Evolutionary conservation across 2,113 vertebrate species (phyloP), one percentile per base, ranked within the genome.

Genomic region (Sisor rabdophorus): DNA sequence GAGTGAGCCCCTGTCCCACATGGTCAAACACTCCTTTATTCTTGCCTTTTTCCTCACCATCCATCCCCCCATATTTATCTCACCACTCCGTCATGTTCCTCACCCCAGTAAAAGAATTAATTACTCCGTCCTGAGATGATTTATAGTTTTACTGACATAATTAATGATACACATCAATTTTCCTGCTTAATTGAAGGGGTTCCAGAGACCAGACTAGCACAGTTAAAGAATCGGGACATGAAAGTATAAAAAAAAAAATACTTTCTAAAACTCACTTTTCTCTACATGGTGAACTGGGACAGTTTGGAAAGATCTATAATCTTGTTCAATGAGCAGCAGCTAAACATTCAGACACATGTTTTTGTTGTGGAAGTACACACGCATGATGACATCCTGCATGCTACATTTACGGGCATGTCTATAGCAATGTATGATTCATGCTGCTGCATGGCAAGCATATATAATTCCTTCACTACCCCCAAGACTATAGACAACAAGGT

Each of bases 141-240:
- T 95, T 96, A 96, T 95, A 93, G 94, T 95, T 95, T 94, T 91
- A 92, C 91, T 95, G 95, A 94, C 89, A 78, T 96, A 95, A 98
- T 96, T 97, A 97, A 96, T 95, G 93, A 95, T 93, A 94, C 91
- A 93, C 93, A 96, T 96, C 93, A 94, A 93, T 94, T 95, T 96
- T 94, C 91, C 89, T 90, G 91, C 88, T 92, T 95, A 96, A 95
- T 91, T 95, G 93, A 95, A 95, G 87, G 88, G 88, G 91, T 89
- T 87, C 86, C 84, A 83, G 83, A 84, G 86, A 87, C 82, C 32
- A 82, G 85, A 85, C 84, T 85, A 86, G 86, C 85, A 85, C 85
- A 67, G 65, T 81, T 85, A 90, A 91, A 90, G 89, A 88, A 87
- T 88, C 83, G 81, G 82, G 86, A 84, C 83, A 86, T 53, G 73